A percentile compares a stretch with the other conserved stretches of the same genome.
phyloP scores from a whole-genome alignment of 2,113 vertebrate genomes.

The Myotis davidii region DNA sequence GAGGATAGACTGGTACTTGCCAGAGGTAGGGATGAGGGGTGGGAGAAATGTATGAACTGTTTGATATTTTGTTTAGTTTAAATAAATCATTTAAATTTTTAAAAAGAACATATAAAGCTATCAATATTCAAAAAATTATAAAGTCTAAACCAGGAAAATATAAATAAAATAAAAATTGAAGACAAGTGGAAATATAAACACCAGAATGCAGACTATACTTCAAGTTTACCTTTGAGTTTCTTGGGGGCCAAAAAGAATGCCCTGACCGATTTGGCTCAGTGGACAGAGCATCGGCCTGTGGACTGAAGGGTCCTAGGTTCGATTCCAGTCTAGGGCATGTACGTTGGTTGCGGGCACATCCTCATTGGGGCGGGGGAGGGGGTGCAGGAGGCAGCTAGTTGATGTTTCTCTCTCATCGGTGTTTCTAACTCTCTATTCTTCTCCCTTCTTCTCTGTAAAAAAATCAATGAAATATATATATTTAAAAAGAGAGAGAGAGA shows the following conservation, averaged over 20 bases:
- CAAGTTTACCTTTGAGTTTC: background rate
- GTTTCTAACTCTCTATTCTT: no score
- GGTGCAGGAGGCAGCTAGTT: no score
- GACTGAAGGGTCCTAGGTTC: no score
- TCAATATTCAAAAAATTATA: background rate
- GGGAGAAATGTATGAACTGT: background rate
- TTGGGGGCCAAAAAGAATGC: background rate
- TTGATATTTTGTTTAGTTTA: background rate
- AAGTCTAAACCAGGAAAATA: background rate
- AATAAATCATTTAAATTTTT: background rate
- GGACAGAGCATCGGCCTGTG: no score
- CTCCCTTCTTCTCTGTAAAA: no score
- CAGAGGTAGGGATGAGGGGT: background rate
- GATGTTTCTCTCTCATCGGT: no score
- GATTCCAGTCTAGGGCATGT: no score
- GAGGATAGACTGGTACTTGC: background rate
- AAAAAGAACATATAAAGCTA: slow-evolving; percentile 17
- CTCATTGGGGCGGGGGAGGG: no score
- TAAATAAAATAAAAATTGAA: slow-evolving; percentile 2
- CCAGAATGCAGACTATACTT: background rate
- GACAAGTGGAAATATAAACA: background rate
- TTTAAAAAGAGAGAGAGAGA: background rate
- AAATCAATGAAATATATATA: no score
- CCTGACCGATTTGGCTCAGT: no score
- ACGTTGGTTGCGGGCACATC: no score